Evolutionary conservation across 2,888 invertebrate genomes (phyloP).

Genomic region (Ommatoiulus sabulosus): DNA sequence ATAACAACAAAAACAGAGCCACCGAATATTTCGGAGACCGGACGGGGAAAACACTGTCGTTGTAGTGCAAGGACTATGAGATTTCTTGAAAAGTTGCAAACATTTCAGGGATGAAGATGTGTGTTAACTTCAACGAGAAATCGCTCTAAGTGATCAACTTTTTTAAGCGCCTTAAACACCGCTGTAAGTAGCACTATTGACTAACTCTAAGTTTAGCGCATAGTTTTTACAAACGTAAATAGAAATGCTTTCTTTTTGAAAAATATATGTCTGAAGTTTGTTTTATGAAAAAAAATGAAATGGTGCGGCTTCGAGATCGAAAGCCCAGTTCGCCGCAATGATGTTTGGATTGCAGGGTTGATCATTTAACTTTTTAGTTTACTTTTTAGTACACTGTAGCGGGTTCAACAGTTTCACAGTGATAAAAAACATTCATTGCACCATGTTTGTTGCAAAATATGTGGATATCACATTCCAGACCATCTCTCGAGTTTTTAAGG

Average conservation of each 20-base stretch:
- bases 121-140: conserved; percentile 7
- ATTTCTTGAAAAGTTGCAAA: conserved; percentile 24
- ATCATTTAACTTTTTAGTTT: too few relatives aligned
- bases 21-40: conserved; percentile 1
- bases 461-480: too few relatives aligned
- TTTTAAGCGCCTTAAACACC: conserved; percentile 23
- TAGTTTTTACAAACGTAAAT: neutral
- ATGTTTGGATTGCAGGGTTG: neutral
- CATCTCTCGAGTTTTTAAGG: too few relatives aligned
- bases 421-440: too few relatives aligned
- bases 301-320: too few relatives aligned
- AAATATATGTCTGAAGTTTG: neutral
- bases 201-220: neutral
- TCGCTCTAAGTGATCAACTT: neutral
- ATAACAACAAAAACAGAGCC: conserved; percentile 10
- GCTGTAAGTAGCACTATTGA: conserved; percentile 12
- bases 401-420: too few relatives aligned
- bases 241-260: neutral
- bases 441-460: too few relatives aligned
- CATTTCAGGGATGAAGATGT: conserved; percentile 5
- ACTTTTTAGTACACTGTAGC: too few relatives aligned
- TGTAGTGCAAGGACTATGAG: conserved; percentile 13
- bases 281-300: neutral
- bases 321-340: neutral
- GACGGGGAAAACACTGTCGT: neutral